Conservation (phyloP, 2,888 invertebrate species). For the Drosophila differens region DNA sequence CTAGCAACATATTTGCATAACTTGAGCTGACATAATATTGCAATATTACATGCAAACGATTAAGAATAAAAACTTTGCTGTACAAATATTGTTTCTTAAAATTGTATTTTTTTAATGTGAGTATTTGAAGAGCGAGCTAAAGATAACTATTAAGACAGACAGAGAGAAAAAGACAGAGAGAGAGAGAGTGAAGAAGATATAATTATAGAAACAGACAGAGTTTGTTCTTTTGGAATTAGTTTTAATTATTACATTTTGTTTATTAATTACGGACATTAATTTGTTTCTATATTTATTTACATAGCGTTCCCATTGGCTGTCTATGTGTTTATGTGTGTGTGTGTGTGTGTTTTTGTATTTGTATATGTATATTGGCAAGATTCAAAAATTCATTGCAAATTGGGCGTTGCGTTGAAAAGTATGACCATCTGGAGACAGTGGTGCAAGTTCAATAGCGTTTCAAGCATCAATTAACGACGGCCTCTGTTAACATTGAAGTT, state of each 20-base stretch:
- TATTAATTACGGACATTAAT: conserved; percentile 46
- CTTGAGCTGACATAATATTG: conserved; percentile 18
- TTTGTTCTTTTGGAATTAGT: conserved; percentile 22
- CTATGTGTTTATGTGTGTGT: conserved; percentile 24
- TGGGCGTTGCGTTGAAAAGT: conserved; percentile 14
- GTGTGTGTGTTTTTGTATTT: conserved; percentile 7
- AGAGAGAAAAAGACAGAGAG: conserved; percentile 23
- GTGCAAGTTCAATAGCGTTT: conserved; percentile 38
- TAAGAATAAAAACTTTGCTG: conserved; percentile 38
- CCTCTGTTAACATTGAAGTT: conserved; percentile 19
- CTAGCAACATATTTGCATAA: conserved; percentile 5
- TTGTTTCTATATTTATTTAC: conserved; percentile 47
- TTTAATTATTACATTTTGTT: conserved; percentile 12
- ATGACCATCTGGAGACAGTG: conserved; percentile 34
- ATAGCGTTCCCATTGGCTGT: conserved; percentile 39
- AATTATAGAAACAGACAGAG: conserved; percentile 20
- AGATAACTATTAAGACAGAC: conserved; percentile 47
- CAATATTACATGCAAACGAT: conserved; percentile 48
- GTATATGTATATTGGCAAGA: conserved; percentile 9
- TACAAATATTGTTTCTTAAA: conserved; percentile 30
- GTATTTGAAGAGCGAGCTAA: conserved; percentile 31
- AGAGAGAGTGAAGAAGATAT: conserved; percentile 12
- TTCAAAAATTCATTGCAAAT: conserved; percentile 1
- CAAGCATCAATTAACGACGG: conserved; percentile 19
- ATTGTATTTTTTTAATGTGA: conserved; percentile 7